Conservation (phyloP, 1,140 invertebrate species). For the Drosophila chauvacae region DNA sequence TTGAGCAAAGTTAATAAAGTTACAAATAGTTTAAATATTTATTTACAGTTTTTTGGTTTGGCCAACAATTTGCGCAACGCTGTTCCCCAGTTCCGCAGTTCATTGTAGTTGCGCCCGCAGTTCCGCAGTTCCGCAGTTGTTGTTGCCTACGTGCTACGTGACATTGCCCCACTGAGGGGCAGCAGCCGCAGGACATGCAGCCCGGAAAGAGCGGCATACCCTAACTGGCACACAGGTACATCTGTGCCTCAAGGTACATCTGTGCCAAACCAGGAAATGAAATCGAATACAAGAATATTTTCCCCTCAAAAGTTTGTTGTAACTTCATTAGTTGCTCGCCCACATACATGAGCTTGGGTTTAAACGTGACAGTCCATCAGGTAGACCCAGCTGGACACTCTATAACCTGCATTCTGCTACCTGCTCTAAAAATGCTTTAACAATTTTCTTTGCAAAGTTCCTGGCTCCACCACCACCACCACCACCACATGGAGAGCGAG, state of each 20-base stretch:
- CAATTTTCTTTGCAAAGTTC: constrained; percentile 64
- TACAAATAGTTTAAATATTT: constrained; percentile 83
- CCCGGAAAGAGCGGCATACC: neutral
- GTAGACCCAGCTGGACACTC: neutral
- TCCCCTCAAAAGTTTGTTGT: neutral
- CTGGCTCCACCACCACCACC: constrained; percentile 18
- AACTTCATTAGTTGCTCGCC: neutral
- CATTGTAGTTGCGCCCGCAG: constrained; percentile 53
- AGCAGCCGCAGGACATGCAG: constrained; percentile 7
- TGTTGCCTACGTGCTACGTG: constrained; percentile 63
- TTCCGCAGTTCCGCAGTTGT: constrained; percentile 11
- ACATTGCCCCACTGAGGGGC: constrained; percentile 34
- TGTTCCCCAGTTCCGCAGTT: constrained; percentile 50
- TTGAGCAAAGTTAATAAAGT: constrained; percentile 82
- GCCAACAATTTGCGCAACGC: constrained; percentile 63
- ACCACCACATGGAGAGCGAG: neutral
- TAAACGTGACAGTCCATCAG: neutral
- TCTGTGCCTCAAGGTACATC: neutral
- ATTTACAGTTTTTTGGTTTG: constrained; percentile 77
- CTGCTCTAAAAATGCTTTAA: constrained; percentile 54
- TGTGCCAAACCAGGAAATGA: neutral
- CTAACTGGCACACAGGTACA: neutral
- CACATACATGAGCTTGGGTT: neutral
- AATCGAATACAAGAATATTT: neutral
- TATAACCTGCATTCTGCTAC: neutral